Conservation (phyloP, 2,888 invertebrate genomes). For the Ophioninae sp. region DNA sequence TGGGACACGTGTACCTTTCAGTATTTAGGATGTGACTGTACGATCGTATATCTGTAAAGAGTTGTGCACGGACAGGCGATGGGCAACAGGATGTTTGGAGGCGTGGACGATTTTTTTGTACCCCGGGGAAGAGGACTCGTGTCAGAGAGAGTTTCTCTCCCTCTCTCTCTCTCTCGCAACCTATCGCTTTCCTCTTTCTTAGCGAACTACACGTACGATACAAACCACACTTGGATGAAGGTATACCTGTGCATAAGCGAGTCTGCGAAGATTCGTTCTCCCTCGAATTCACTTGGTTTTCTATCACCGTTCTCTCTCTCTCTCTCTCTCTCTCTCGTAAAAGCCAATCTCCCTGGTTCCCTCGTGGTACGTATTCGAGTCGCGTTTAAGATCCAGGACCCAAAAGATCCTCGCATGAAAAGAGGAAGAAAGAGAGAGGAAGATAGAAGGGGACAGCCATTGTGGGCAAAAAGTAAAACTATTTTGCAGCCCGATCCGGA, state of each 20-base stretch:
- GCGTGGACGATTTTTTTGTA: constrained; percentile 78
- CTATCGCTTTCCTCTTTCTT: constrained; percentile 63
- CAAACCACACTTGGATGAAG: neutral
- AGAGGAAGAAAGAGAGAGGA: constrained; percentile 14
- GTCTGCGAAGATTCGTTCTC: constrained; percentile 7
- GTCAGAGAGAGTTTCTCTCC: constrained; percentile 33
- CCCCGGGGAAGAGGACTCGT: constrained; percentile 35
- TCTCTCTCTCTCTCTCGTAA: neutral
- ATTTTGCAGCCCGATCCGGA: constrained; percentile 76
- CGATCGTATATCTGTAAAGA: constrained; percentile 31
- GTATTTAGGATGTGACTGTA: constrained; percentile 40
- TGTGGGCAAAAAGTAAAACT: constrained; percentile 77
- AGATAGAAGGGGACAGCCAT: constrained; percentile 66
- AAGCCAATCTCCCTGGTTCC: neutral
- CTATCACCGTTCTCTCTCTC: constrained; percentile 22
- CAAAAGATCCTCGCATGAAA: constrained; percentile 14
- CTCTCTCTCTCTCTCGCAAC: constrained; percentile 46
- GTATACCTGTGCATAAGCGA: neutral
- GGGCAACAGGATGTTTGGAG: constrained; percentile 75
- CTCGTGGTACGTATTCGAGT: constrained; percentile 16
- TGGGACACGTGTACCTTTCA: neutral
- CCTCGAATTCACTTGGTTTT: constrained; percentile 39
- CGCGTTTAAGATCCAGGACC: constrained; percentile 29
- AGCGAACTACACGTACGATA: constrained; percentile 59
- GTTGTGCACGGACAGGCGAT: constrained; percentile 37